Percentiles rank a stretch among this genome's conserved stretches.
phyloP scores from a whole-genome alignment of 1,140 invertebrate species.

The Xylocopa sonorina region DNA sequence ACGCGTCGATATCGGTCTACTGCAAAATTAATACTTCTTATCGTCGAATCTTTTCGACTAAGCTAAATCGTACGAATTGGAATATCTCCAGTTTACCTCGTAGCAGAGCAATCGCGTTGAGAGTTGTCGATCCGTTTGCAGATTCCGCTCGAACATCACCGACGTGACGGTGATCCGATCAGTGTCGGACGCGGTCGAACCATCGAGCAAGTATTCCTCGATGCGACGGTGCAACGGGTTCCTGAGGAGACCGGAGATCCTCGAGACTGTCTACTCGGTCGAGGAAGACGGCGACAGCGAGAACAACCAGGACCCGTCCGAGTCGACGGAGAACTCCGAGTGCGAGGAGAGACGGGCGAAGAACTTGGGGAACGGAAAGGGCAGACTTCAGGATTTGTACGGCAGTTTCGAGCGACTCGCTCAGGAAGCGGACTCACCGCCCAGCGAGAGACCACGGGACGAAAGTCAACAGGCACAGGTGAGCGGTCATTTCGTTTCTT shows the following conservation, averaged over 20 bases:
- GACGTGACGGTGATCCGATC: constrained; percentile 89
- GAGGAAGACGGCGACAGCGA: constrained; percentile 90
- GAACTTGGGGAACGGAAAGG: constrained; percentile 70
- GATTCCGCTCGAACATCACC: constrained; percentile 79
- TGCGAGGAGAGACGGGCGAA: constrained; percentile 72
- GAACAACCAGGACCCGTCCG: constrained; percentile 82
- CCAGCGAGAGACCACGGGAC: constrained; percentile 73
- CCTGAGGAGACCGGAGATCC: constrained; percentile 88
- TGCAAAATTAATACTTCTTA: background rate
- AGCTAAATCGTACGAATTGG: too few species aligned
- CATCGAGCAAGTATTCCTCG: constrained; percentile 88
- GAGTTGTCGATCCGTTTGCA: constrained; percentile 43
- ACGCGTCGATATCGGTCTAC: background rate
- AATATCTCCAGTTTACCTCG: background rate
- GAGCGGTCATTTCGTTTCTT: background rate
- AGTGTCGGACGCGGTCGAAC: constrained; percentile 90
- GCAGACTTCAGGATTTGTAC: constrained; percentile 77
- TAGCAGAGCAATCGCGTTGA: background rate
- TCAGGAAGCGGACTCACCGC: constrained; percentile 72
- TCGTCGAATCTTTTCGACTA: too few species aligned
- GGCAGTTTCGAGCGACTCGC: constrained; percentile 81
- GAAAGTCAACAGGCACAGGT: constrained; percentile 80
- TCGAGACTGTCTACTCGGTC: constrained; percentile 93
- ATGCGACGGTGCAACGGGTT: constrained; percentile 88
- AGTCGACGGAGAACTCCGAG: constrained; percentile 73